Evolutionary conservation across 2,113 vertebrate genomes (phyloP).

Genomic region (Nicator chloris): DNA sequence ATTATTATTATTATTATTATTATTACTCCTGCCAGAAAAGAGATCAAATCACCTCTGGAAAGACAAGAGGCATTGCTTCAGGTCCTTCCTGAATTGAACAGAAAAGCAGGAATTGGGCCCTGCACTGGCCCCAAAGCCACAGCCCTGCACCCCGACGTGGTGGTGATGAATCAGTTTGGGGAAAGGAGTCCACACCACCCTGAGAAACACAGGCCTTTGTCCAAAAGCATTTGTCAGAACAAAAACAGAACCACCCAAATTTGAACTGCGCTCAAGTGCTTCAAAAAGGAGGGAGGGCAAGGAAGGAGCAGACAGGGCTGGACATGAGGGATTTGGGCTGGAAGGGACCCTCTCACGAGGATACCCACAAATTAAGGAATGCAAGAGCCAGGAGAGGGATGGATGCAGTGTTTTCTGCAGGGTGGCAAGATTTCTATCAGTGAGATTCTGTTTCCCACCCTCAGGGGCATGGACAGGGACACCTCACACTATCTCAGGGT

Average conservation of each 20-base stretch:
- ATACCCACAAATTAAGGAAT: rapidly evolving
- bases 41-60: not conserved
- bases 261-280: not conserved
- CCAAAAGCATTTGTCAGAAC: conserved; percentile 40
- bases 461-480: not conserved
- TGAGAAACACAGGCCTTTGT: not conserved
- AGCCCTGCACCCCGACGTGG: rapidly evolving
- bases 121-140: not conserved
- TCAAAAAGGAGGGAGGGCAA: not conserved
- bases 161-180: not conserved
- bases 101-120: not conserved
- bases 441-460: not conserved
- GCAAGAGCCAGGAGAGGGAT: not conserved
- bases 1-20: not conserved
- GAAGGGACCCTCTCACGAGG: not conserved
- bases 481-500: not conserved
- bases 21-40: not conserved
- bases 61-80: not conserved
- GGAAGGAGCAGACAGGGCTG: not conserved
- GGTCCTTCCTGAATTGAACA: rapidly evolving
- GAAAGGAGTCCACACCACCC: not conserved
- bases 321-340: not conserved
- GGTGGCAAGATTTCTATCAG: not conserved
- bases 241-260: conserved; percentile 52
- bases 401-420: not conserved